Evolutionary conservation across 53 echinoderm and acorn worm genomes (phyloP).

Genomic region (Luidia sarsii): DNA sequence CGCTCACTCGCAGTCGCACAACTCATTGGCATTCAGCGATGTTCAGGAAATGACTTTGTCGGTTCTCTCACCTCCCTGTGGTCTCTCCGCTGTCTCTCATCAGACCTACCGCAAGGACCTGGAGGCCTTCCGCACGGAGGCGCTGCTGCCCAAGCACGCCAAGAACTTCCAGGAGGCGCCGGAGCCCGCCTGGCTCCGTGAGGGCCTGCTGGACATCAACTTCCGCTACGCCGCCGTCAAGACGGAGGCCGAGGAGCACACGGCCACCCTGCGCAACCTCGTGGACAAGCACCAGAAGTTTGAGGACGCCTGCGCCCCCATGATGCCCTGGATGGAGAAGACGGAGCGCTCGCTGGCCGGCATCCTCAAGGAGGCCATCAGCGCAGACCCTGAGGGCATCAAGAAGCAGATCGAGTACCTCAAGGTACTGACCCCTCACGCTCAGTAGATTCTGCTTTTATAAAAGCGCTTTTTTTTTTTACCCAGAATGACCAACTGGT

Average conservation of each 20-base stretch:
- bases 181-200: constrained; percentile 76
- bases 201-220: constrained; percentile 66
- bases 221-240: constrained; percentile 75
- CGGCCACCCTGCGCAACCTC: constrained; percentile 64
- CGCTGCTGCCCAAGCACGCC: constrained; percentile 75
- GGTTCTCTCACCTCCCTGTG: too few species aligned
- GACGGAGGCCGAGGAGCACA: constrained; percentile 58
- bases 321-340: constrained; percentile 77
- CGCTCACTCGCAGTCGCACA: too few species aligned
- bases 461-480: too few species aligned
- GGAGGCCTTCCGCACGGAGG: constrained; percentile 76
- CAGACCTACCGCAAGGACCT: constrained; percentile 91
- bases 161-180: constrained; percentile 82
- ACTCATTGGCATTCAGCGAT: too few species aligned
- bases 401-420: constrained; percentile 85
- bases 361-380: constrained; percentile 70
- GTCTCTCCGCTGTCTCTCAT: too few species aligned
- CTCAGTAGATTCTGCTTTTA: too few species aligned
- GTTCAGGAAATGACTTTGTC: too few species aligned
- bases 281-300: constrained; percentile 87
- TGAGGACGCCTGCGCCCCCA: constrained; percentile 63
- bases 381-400: constrained; percentile 76
- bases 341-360: constrained; percentile 68
- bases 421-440: constrained; percentile 64
- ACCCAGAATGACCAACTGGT: too few species aligned